Conservation (phyloP, 2,113 vertebrate genomes). For the Monopterus albus region DNA sequence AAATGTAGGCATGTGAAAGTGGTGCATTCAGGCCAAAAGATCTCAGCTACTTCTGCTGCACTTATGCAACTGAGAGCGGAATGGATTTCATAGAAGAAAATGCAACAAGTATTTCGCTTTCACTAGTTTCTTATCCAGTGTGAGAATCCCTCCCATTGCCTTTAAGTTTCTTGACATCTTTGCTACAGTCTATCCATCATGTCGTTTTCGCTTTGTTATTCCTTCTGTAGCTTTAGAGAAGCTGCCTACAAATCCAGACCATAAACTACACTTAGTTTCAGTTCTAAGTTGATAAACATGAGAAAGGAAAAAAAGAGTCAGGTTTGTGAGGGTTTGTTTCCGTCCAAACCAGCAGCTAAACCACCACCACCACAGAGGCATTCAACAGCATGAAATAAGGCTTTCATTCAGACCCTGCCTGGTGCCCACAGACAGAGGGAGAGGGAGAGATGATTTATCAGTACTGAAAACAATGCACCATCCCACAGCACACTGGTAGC, state of each 20-base stretch:
- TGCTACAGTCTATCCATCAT: no score
- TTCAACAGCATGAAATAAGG: slow-evolving; percentile 53
- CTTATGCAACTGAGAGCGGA: neutral
- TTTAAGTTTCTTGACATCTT: no score
- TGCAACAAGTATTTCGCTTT: neutral
- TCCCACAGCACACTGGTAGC: neutral
- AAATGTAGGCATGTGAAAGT: neutral
- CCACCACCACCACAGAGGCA: slow-evolving; percentile 18
- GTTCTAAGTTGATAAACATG: neutral
- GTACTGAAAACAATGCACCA: slow-evolving; percentile 4
- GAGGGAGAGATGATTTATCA: neutral
- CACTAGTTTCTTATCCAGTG: neutral
- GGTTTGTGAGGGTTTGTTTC: slow-evolving; percentile 1
- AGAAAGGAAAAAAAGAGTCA: neutral
- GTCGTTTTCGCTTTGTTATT: neutral
- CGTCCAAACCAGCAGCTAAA: slow-evolving; percentile 3
- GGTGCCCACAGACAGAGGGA: slow-evolving; percentile 40
- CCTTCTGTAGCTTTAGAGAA: neutral
- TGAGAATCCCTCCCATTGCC: no score
- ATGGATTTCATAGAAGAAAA: neutral
- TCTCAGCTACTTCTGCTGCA: neutral
- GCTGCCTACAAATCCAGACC: neutral
- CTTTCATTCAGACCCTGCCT: slow-evolving; percentile 56
- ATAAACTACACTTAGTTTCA: neutral
- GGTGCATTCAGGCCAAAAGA: no score